phyloP scores from a whole-genome alignment of 2,113 vertebrate genomes.

The Protobothrops mucrosquamatus region DNA sequence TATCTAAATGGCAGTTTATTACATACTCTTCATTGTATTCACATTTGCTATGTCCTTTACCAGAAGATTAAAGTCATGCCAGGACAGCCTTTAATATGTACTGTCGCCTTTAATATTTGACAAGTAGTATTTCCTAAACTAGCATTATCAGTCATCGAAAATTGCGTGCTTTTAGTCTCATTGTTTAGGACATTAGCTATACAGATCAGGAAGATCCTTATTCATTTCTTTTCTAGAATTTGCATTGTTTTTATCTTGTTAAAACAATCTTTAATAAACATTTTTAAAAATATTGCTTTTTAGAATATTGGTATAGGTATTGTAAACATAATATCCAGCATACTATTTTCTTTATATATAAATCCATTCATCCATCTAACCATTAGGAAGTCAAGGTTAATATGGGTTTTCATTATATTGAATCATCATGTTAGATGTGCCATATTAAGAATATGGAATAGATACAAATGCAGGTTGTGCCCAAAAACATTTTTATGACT shows the following conservation, averaged over 20 bases:
- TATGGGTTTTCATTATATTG: background rate
- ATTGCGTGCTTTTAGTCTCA: background rate
- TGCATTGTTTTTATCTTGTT: background rate
- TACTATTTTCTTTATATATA: background rate
- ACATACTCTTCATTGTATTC: background rate
- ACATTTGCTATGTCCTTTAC: background rate
- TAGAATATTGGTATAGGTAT: background rate
- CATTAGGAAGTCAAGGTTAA: background rate
- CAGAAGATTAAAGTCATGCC: background rate
- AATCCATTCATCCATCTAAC: background rate
- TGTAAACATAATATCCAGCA: background rate
- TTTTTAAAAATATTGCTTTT: background rate
- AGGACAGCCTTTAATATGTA: background rate
- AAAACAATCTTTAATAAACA: background rate
- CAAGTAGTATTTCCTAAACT: background rate
- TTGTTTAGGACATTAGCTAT: background rate
- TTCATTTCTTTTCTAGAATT: background rate
- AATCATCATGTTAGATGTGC: background rate
- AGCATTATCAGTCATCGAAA: background rate
- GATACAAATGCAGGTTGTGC: background rate
- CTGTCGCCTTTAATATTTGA: background rate
- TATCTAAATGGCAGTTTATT: background rate
- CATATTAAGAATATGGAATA: background rate
- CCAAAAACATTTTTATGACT: background rate
- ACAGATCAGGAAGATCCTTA: background rate